phyloP scores from a whole-genome alignment of 2,888 invertebrate genomes.

The Caenorhabditis drosophilae region DNA sequence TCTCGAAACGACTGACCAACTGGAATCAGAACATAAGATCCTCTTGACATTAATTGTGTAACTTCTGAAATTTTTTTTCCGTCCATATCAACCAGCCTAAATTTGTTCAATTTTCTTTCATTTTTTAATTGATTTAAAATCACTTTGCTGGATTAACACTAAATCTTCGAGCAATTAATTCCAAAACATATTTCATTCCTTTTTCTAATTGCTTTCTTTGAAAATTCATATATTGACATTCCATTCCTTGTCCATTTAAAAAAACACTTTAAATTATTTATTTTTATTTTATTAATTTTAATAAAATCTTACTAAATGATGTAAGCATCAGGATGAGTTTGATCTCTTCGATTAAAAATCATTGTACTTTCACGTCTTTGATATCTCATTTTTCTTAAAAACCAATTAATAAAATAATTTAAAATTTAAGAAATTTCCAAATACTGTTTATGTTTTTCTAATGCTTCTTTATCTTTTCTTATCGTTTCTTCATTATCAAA shows the following conservation, averaged over 20 bases:
- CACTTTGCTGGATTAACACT: conserved; percentile 56
- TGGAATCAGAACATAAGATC: conserved; percentile 61
- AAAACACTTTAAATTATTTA: conserved; percentile 32
- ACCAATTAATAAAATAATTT: not conserved
- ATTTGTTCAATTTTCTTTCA: conserved; percentile 3
- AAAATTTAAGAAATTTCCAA: not conserved
- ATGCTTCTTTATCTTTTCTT: conserved; percentile 40
- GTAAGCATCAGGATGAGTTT: conserved; percentile 61
- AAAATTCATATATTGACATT: conserved; percentile 58
- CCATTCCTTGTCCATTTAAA: conserved; percentile 63
- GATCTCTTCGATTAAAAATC: conserved; percentile 59
- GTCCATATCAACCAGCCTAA: conserved; percentile 59
- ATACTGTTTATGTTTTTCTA: conserved; percentile 54
- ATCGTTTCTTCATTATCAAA: conserved; percentile 46
- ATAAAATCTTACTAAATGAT: conserved; percentile 53
- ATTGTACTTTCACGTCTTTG: conserved; percentile 46
- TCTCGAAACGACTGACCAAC: conserved; percentile 61
- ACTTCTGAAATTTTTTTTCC: conserved; percentile 52
- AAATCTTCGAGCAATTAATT: conserved; percentile 54
- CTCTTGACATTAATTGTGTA: conserved; percentile 60
- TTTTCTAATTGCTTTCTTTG: conserved; percentile 59
- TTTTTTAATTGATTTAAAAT: not conserved
- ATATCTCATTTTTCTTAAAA: conserved; percentile 33
- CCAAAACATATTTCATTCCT: conserved; percentile 59
- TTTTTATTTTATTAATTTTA: not conserved